These are phyloP conservation scores for Epicauta chinensis DNA, from an alignment of 1,140 invertebrate species.

Conservation along the genomic window DNA sequence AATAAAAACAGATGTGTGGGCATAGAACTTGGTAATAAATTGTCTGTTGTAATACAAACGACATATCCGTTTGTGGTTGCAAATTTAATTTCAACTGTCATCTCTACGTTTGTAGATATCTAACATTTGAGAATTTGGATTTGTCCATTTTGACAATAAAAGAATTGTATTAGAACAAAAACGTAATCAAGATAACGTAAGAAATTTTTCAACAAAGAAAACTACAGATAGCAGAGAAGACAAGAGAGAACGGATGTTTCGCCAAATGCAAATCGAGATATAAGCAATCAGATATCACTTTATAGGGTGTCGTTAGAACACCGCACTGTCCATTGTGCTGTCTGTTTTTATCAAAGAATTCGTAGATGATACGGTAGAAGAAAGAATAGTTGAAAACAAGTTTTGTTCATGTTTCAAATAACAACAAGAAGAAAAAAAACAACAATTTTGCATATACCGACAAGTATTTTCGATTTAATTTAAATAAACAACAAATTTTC, in stretches of 20 bases:
- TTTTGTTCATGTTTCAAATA: too few relatives aligned
- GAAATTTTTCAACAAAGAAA: too few relatives aligned
- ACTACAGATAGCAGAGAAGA: too few relatives aligned
- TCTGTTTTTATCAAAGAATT: conserved; percentile 30
- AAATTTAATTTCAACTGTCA: too few relatives aligned
- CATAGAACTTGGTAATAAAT: conserved; percentile 13
- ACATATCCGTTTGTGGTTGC: too few relatives aligned
- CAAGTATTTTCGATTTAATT: background rate
- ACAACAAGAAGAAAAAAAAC: conserved; percentile 30
- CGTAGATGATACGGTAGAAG: conserved; percentile 32
- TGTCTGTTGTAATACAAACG: background rate
- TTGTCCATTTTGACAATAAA: too few relatives aligned
- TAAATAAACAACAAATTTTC: background rate
- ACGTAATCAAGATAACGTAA: too few relatives aligned
- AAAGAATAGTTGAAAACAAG: conserved; percentile 31
- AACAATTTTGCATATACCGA: conserved; percentile 27
- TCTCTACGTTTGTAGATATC: too few relatives aligned
- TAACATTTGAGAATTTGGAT: too few relatives aligned
- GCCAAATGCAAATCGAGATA: conserved; percentile 30
- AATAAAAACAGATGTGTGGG: conserved; percentile 16
- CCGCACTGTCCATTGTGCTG: conserved; percentile 29
- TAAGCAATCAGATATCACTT: conserved; percentile 29
- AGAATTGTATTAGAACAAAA: too few relatives aligned
- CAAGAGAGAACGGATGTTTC: conserved; percentile 22
- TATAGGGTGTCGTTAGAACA: conserved; percentile 30